Base-by-base conservation (phyloP, 2,888 invertebrate genomes). In the Trissolcus brochymenae region DNA sequence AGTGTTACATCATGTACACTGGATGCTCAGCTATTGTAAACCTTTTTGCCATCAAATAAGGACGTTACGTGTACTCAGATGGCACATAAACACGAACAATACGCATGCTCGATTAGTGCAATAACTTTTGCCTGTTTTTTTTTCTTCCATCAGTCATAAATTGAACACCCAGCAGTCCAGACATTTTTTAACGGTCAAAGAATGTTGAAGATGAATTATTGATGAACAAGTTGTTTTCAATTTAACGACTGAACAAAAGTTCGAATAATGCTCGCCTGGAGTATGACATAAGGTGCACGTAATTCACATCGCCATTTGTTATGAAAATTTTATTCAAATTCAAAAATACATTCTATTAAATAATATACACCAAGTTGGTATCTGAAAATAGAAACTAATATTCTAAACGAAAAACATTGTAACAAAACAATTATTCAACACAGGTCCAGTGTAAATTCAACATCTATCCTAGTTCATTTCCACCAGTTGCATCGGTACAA, bases 401-500 rank as follows among this genome's bases (percentile, higher is more conserved):
- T 35, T 11, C 35, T 35, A 6, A 35, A 1, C 2, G 1, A 11
- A 35, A 1, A 35, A 35, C 9, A 35, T 11, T 35, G 14, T 14
- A 4, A 46, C 46, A 16, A 4, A 0, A 43, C 14, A 9, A 6
- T 2, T 14, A 1, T 16, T 46, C 9, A 13, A 46, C 4, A 16
- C 4, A 46, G 16, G 0, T 46, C 11, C 1, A 16, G 14, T 19
- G 14, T 16, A 46, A 1, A 35, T 35, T 35, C 35, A 35, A 35
- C 35, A 35, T 9, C 35, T 35, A 9, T 21, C 21, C 29, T 29
- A 4, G 9, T 46, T 46, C 46, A 46, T 46, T 6, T 4, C 3
- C 7, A 78, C 40, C 43, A 85, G 72, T 76, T 84, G 85, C 84
- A 89, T 84, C 0, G 91, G 90, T 35, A 88, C 87, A 0, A 94